A percentile compares a stretch with the other conserved stretches of the same genome.
Conservation (phyloP, 2,888 invertebrate genomes). For the Hanleya hanleyi region DNA sequence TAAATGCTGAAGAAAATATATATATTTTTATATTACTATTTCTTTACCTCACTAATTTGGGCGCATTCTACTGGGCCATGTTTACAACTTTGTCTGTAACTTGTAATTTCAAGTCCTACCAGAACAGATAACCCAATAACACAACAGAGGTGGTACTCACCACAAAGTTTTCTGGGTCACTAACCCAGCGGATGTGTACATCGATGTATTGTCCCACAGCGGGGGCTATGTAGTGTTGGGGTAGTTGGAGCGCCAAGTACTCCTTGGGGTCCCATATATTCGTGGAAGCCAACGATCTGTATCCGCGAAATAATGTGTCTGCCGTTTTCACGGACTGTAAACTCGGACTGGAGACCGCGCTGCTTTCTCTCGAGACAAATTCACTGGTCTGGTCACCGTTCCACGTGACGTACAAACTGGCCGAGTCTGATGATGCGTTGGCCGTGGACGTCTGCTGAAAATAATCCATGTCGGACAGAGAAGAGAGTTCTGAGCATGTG, state of each 20-base stretch:
- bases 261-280: slow-evolving; percentile 4
- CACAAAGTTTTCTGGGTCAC: slow-evolving; percentile 55
- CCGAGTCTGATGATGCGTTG: background rate
- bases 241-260: slow-evolving; percentile 16
- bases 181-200: slow-evolving; percentile 46
- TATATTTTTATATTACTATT: too few relatives aligned
- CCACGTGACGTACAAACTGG: background rate
- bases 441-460: background rate
- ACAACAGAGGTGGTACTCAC: slow-evolving; percentile 39
- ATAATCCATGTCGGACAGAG: background rate
- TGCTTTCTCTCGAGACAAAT: background rate
- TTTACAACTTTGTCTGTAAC: too few relatives aligned
- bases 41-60: too few relatives aligned
- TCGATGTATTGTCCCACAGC: slow-evolving; percentile 43
- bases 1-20: too few relatives aligned
- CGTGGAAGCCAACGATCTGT: background rate
- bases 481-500: background rate
- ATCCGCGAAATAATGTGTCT: too few relatives aligned
- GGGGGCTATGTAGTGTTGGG: slow-evolving; percentile 35
- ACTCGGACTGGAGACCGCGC: background rate
- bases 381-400: background rate
- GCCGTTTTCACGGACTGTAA: background rate
- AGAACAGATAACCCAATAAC: too few relatives aligned
- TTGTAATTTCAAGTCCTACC: too few relatives aligned
- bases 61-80: too few relatives aligned